phyloP scores from a whole-genome alignment of 2,113 vertebrate species.

The Odocoileus virginianus region DNA sequence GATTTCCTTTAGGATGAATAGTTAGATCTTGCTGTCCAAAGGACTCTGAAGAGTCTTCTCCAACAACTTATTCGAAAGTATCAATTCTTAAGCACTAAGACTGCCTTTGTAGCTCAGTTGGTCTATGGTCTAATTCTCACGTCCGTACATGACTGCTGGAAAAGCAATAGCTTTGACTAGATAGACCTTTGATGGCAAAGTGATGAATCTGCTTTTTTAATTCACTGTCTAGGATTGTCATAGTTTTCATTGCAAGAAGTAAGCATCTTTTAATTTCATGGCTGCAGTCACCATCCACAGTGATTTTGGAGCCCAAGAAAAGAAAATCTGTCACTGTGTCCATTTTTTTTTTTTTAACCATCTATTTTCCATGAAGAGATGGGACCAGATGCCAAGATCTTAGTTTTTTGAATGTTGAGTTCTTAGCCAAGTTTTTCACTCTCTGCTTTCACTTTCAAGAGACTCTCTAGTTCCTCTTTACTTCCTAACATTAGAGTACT shows the following conservation, averaged over 20 bases:
- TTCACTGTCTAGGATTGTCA: background rate
- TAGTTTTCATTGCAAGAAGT: background rate
- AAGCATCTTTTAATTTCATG: background rate
- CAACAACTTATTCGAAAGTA: background rate
- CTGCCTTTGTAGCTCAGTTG: background rate
- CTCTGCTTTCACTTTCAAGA: background rate
- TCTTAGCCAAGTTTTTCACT: background rate
- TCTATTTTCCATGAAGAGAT: background rate
- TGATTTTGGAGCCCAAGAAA: background rate
- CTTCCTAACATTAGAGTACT: background rate
- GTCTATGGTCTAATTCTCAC: background rate
- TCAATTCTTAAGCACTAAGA: background rate
- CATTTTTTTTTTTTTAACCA: background rate
- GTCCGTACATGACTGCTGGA: background rate
- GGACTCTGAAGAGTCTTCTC: background rate
- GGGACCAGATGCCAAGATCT: background rate
- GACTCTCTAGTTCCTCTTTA: background rate
- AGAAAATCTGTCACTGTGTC: background rate
- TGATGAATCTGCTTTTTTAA: background rate
- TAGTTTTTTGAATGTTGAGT: background rate
- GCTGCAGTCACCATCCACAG: background rate
- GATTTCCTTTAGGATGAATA: background rate
- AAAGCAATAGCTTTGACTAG: background rate
- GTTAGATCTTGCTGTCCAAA: background rate
- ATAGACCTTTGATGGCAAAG: background rate